Evolutionary conservation across 1,140 invertebrate species (phyloP), one percentile per base, ranked within the genome.

Genomic region (Drosophila ogumai): DNA sequence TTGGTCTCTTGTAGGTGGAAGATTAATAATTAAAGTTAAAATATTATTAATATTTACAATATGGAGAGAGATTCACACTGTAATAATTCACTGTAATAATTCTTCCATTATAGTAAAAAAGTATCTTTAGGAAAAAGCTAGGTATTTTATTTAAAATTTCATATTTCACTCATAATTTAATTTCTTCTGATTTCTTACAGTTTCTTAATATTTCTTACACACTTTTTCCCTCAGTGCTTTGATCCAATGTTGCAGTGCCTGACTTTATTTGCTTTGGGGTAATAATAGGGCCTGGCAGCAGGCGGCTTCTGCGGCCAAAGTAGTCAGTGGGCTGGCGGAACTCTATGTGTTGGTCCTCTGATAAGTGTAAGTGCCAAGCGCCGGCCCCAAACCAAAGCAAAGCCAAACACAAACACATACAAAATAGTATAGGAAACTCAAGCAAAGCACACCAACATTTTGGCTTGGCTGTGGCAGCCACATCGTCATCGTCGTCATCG

Each of bases 281-380:
- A 84, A 87, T 88, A 87, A 87, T 87, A 87, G 84, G 85, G 77
- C 71, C 81, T 79, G 79, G 75, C 82, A 79, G 68, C 79, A 87
- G 55, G 67, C 82, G 75, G 80, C 85, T 84, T 90, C 85, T 88
- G 82, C 69, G 43, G 58, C 79, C 46, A 36, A 38, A 64, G 72
- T 71, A 54, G 65, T 76, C 60, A 81, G 81, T 82, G 75, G 81
- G 81, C 50, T 66, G 34, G 15, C 28, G 41, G 63, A 19, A 22
- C 47, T 25, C 28, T 52, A 32, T 71, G 66, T 87, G 60, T 67
- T 61, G 57, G 76, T 63, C 49, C 49, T 50, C 65, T 86, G 82
- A 87, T 87, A 88, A 88, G 85, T 90, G 84, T 75, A 82, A 86
- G 76, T 73, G 85, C 68, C 72, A 67, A 80, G 80, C 84, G 76